These are phyloP conservation scores for Dinothrombium tinctorium DNA, from an alignment of 1,140 invertebrate species.

Conservation along the genomic window DNA sequence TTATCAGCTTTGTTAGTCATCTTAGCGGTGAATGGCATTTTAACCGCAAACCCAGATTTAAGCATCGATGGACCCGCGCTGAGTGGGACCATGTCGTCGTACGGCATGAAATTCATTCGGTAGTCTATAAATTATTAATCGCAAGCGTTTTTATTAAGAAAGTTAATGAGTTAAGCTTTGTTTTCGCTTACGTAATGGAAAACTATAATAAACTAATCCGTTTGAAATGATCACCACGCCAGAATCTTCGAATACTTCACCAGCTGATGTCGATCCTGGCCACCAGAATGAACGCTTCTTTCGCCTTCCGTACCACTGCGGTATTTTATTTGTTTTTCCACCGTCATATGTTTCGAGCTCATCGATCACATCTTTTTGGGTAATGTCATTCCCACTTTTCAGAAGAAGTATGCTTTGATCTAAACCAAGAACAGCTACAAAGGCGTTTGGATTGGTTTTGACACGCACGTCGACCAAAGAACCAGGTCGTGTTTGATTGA, in stretches of 20 bases:
- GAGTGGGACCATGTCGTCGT: neutral
- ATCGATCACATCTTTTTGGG: conserved; percentile 26
- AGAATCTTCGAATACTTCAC: no score
- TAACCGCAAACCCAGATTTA: no score
- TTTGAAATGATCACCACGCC: no score
- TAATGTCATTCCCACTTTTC: conserved; percentile 36
- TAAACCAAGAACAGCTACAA: conserved; percentile 56
- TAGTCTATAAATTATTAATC: neutral
- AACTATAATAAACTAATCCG: no score
- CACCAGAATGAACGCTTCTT: no score
- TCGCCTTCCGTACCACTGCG: no score
- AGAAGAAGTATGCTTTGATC: conserved; percentile 61
- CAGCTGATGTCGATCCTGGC: no score
- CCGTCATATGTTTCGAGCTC: conserved; percentile 43
- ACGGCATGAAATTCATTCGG: neutral
- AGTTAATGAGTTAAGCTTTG: no score
- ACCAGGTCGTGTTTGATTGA: conserved; percentile 38
- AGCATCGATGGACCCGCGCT: neutral
- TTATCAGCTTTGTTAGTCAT: no score
- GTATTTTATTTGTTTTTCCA: no score
- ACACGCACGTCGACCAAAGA: conserved; percentile 44
- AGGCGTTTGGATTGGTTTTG: conserved; percentile 54
- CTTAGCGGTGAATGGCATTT: no score
- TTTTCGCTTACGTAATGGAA: no score
- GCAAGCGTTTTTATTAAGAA: neutral